Evolutionary conservation across 2,888 invertebrate species (phyloP).

Genomic region (Eupithecia dodoneata): DNA sequence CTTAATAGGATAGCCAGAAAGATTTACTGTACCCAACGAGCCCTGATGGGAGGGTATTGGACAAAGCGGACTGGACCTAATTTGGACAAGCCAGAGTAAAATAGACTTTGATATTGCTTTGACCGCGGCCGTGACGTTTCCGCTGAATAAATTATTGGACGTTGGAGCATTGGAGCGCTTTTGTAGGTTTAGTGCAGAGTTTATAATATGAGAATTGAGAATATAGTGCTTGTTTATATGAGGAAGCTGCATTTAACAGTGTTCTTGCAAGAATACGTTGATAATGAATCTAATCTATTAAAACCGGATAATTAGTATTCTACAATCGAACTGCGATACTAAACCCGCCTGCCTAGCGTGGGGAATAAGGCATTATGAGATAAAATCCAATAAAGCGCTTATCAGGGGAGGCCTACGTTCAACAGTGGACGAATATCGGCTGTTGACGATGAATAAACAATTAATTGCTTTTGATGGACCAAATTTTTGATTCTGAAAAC

Average conservation of each 20-base stretch:
- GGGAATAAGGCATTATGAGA: too few relatives aligned
- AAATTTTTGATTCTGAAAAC: too few relatives aligned
- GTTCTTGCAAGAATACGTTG: not conserved
- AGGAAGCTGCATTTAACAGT: not conserved
- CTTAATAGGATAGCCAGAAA: constrained; percentile 71
- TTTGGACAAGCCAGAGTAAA: constrained; percentile 27
- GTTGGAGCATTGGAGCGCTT: not conserved
- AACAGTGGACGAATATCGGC: too few relatives aligned
- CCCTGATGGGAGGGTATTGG: constrained; percentile 32
- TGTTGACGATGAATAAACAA: too few relatives aligned
- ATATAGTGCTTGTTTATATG: not conserved
- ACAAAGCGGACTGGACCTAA: constrained; percentile 36
- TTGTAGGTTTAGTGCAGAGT: not conserved
- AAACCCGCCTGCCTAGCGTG: too few relatives aligned
- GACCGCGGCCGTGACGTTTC: constrained; percentile 39
- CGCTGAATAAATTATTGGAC: constrained; percentile 28
- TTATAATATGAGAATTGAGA: not conserved
- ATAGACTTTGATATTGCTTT: constrained; percentile 35
- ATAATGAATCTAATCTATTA: not conserved
- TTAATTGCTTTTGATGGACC: too few relatives aligned
- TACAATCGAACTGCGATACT: not conserved
- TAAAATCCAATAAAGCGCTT: too few relatives aligned
- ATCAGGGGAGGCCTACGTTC: too few relatives aligned
- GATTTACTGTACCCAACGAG: constrained; percentile 64
- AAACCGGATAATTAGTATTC: not conserved